Evolutionary conservation across 2,113 vertebrate species (phyloP), one percentile per base, ranked within the genome.

Genomic region (Dolichotis patagonum): DNA sequence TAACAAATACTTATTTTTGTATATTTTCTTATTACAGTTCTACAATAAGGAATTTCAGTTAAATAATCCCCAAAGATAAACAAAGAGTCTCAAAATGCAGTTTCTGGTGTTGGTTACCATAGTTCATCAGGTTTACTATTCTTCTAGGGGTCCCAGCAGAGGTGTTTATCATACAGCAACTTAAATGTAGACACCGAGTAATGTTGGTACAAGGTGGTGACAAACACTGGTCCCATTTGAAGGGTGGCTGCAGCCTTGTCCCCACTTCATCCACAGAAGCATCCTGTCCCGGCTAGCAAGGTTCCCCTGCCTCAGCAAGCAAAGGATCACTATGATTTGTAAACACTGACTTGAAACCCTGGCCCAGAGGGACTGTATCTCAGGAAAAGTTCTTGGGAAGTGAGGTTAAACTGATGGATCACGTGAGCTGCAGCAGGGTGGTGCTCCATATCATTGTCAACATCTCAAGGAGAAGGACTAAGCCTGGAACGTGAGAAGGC

Each of bases 321-420:
- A 98, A 98, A 96, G 14, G 3, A 0, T 88, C 93, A 75, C 8
- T 95, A 91, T 94, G 91, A 98, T 98, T 97, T 97, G 97, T 97
- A 97, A 97, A 98, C 97, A 96, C 75, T 77, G 95, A 60, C 92
- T 97, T 94, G 92, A 97, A 97, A 96, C 95, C 60, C 14, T 95
- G 8, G 1, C 46, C 97, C 96, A 95, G 85, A 32, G 4, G 60
- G 88, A 43, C 88, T 96, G 32, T 95, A 95, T 60, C 63, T 97
- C 89, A 94, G 35, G 54, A 96, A 98, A 98, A 0, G 56, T 95
- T 97, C 96, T 96, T 96, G 75, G 95, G 93, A 98, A 96, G 95
- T 91, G 96, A 98, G 90, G 95, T 97, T 97, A 98, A 98, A 80
- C 81, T 96, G 97, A 98, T 97, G 91, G 81, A 98, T 98, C 17